Base-by-base conservation (phyloP, 2,113 vertebrate genomes). In the Dromas ardeola region DNA sequence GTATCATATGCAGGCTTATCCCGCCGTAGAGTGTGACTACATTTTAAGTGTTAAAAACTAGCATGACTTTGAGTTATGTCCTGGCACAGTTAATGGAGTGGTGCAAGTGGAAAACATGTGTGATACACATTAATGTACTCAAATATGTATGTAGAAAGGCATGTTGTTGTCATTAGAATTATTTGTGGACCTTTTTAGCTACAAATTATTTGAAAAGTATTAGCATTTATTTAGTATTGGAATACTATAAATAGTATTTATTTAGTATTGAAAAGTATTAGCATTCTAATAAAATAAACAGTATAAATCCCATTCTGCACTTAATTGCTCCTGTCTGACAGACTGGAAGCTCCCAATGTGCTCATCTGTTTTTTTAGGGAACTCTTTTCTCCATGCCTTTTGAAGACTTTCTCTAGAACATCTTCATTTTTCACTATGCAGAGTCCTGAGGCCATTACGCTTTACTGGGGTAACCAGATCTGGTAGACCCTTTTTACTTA, bases 111-210 rank as follows among this genome's bases (percentile, higher is more conserved):
- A 93, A 95, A 88, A 38, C 70, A 23, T 21, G 47, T n/a, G 29
- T 30, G 36, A 84, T 94, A 34, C 23, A 30, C 13, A 11, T 52
- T 49, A 40, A 26, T 62, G 26, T 77, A 32, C 63, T 50, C 19
- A 6, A 22, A 14, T 77, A 3, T 52, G 59, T 83, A 22, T 90
- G 49, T 71, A 86, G 52, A 92, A 85, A 63, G 38, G 6, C 58
- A 36, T 94, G 29, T 76, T 97, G 70, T 96, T 97, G 56, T 94
- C 15, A 12, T 71, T 52, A 53, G 49, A 88, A 73, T 83, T 72
- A 72, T 49, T 77, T 69, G 14, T 65, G 62, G 74, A 23, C 42
- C 30, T 94, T 89, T 94, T 83, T 55, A 67, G 36, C 61, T 73
- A 40, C 9, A 27, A 74, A 81, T 94, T 70, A 36, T 73, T 88